Evolutionary conservation across 2,888 invertebrate species (phyloP).

Genomic region (Horisme vitalbata): DNA sequence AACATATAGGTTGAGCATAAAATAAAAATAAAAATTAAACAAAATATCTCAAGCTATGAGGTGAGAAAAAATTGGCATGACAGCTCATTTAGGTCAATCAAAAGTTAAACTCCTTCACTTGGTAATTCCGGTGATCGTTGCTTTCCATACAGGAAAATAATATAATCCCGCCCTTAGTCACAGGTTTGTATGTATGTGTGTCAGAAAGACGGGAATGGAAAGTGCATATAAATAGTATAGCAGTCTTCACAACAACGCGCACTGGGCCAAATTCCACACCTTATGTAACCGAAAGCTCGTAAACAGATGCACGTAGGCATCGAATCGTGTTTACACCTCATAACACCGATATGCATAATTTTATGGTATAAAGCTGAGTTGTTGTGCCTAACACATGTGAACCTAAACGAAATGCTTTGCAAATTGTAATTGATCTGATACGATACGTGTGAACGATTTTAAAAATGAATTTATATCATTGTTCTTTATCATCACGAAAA

Average conservation of each 20-base stretch:
- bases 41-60: not conserved
- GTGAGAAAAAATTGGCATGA: not conserved
- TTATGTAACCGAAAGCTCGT: slow-evolving; percentile 68
- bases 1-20: too few relatives aligned
- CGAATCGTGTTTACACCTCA: slow-evolving; percentile 46
- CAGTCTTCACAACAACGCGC: slow-evolving; percentile 42
- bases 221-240: slow-evolving; percentile 68
- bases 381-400: slow-evolving; percentile 2
- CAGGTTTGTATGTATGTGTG: slow-evolving; percentile 53
- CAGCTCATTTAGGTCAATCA: slow-evolving; percentile 5
- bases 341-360: slow-evolving; percentile 37
- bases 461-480: too few relatives aligned
- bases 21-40: not conserved
- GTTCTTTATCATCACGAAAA: too few relatives aligned
- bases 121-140: slow-evolving; percentile 21
- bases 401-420: slow-evolving; percentile 9
- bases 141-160: slow-evolving; percentile 50
- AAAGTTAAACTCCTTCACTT: slow-evolving; percentile 1
- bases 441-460: too few relatives aligned
- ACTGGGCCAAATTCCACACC: slow-evolving; percentile 60
- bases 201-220: slow-evolving; percentile 69
- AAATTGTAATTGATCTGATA: slow-evolving; percentile 11
- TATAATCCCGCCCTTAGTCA: slow-evolving; percentile 64
- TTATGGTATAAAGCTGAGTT: slow-evolving; percentile 24
- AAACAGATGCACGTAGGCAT: slow-evolving; percentile 61